Evolutionary conservation across 92 coral and sea anemone species (phyloP).

Genomic region (Diadumene lineata): DNA sequence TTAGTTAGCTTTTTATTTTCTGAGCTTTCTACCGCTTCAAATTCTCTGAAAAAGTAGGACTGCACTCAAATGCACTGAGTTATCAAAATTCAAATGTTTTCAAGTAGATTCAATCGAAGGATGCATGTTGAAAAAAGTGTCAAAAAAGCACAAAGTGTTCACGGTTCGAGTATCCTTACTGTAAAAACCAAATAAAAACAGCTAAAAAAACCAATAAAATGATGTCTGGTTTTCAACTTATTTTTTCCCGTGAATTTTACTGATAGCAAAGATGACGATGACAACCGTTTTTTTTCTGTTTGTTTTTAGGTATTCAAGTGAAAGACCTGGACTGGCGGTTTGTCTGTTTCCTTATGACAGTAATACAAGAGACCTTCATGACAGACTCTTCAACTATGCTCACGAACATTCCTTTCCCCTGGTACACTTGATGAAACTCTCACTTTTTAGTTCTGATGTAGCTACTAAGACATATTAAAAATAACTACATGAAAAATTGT

Average conservation of each 20-base stretch:
- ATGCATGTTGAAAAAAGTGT: too few species aligned
- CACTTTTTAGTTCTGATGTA: conserved; percentile 40
- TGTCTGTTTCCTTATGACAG: conserved; percentile 46
- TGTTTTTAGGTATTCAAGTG: conserved; percentile 18
- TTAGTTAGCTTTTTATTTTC: too few species aligned
- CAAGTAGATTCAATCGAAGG: too few species aligned
- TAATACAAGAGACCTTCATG: conserved; percentile 41
- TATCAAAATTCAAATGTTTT: too few species aligned
- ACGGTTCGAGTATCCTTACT: too few species aligned
- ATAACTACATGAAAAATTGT: too few species aligned
- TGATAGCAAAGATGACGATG: neutral
- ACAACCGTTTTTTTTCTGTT: neutral
- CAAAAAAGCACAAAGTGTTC: too few species aligned
- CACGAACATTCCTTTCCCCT: conserved; percentile 32
- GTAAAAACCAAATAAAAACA: too few species aligned
- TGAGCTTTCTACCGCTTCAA: too few species aligned
- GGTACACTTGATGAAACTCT: conserved; percentile 32
- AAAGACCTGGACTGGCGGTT: conserved; percentile 37
- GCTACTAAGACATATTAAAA: conserved; percentile 13
- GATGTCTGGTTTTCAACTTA: neutral
- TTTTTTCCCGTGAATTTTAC: neutral
- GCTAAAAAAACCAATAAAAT: too few species aligned
- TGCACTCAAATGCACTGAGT: too few species aligned
- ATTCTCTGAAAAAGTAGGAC: too few species aligned
- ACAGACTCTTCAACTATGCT: conserved; percentile 38